A percentile compares a stretch with the other conserved stretches of the same genome.
These are phyloP conservation scores for Bufo gargarizans DNA, from an alignment of 2,113 vertebrate genomes.

Conservation along the genomic window DNA sequence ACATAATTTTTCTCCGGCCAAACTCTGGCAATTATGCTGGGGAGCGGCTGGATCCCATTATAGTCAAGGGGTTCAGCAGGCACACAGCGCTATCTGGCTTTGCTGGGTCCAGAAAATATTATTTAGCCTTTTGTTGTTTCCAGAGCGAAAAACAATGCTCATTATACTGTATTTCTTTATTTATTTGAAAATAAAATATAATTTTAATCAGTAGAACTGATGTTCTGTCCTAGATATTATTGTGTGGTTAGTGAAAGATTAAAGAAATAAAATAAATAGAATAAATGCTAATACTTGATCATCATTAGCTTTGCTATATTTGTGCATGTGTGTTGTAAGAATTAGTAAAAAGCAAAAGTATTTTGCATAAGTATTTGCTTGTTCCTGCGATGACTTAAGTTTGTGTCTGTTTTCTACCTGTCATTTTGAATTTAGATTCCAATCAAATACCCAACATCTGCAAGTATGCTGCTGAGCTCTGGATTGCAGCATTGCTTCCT, in stretches of 20 bases:
- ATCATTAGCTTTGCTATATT: background rate
- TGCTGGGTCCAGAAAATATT: no score
- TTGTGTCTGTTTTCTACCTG: constrained; percentile 38
- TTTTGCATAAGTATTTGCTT: background rate
- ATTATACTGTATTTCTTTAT: background rate
- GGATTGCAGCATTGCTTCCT: constrained; percentile 38
- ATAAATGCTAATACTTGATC: background rate
- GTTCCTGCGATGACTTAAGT: background rate
- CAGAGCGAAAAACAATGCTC: background rate
- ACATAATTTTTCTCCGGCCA: no score
- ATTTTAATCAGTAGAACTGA: background rate
- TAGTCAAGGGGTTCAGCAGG: no score
- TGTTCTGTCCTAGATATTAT: background rate
- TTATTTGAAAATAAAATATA: background rate
- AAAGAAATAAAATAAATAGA: background rate
- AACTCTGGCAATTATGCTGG: no score
- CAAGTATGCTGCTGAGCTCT: constrained; percentile 10
- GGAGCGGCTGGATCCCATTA: no score
- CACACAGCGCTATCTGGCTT: no score
- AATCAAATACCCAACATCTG: constrained; percentile 43
- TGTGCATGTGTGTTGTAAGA: background rate
- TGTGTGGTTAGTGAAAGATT: background rate
- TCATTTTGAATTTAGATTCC: constrained; percentile 9
- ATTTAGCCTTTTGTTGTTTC: background rate
- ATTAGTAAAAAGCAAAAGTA: background rate